Evolutionary conservation across 2,888 invertebrate genomes (phyloP).

Genomic region (Eumerus sabulonum): DNA sequence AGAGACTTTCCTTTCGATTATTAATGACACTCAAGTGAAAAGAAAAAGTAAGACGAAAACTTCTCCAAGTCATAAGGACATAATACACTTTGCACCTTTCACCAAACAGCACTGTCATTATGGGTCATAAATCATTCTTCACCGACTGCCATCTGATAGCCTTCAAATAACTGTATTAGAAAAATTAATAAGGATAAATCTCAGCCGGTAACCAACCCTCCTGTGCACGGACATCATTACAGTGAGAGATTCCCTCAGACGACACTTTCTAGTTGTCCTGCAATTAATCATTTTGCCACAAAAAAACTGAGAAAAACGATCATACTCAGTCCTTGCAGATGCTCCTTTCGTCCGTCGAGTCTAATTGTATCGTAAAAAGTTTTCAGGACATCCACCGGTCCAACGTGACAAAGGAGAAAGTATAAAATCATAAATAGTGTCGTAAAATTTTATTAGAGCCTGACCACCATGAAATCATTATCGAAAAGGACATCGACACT

Average conservation of each 20-base stretch:
- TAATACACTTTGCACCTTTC: conserved; percentile 21
- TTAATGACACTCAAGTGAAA: too few relatives aligned
- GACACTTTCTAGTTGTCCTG: conserved; percentile 33
- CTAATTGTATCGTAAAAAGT: conserved; percentile 54
- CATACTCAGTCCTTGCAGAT: conserved; percentile 50
- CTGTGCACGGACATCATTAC: conserved; percentile 53
- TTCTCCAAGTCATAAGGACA: background rate
- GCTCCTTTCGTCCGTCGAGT: conserved; percentile 42
- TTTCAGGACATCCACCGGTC: conserved; percentile 31
- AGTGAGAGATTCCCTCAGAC: conserved; percentile 59
- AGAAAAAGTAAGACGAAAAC: too few relatives aligned
- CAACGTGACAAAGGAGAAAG: conserved; percentile 28
- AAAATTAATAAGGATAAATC: conserved; percentile 57
- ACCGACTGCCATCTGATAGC: conserved; percentile 37
- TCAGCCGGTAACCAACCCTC: conserved; percentile 31
- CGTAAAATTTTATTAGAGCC: conserved; percentile 75
- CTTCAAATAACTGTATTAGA: conserved; percentile 46
- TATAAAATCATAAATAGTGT: conserved; percentile 55
- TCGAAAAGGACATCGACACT: conserved; percentile 69
- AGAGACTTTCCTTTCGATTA: too few relatives aligned
- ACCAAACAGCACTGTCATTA: conserved; percentile 37
- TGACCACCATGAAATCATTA: conserved; percentile 79
- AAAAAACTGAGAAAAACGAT: conserved; percentile 23
- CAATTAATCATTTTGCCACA: conserved; percentile 65
- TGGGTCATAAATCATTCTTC: conserved; percentile 56